Conservation (phyloP, 2,797 vertebrate genomes). For the Myripristis jacobus region DNA sequence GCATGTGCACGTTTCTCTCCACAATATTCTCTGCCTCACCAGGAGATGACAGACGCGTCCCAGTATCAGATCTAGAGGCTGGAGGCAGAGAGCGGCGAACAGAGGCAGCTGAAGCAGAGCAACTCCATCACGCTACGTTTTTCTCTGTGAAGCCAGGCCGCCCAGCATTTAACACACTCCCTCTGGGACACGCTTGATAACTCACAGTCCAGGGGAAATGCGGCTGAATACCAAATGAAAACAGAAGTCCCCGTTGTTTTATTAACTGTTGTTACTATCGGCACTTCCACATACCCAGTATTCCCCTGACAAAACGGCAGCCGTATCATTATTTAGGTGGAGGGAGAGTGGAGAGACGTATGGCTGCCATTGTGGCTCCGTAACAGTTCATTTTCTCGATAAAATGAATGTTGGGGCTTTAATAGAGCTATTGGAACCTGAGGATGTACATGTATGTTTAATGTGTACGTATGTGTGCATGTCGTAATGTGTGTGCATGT, state of each 20-base stretch:
- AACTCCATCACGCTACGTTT: conserved; percentile 71
- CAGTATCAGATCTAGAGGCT: conserved; percentile 56
- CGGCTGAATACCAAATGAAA: conserved; percentile 76
- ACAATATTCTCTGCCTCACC: conserved; percentile 48
- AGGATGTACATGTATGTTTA: conserved; percentile 42
- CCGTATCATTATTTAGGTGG: conserved; percentile 61
- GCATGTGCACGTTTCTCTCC: conserved; percentile 14
- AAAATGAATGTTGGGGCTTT: conserved; percentile 20
- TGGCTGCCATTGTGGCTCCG: conserved; percentile 49
- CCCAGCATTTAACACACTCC: conserved; percentile 75
- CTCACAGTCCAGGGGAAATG: conserved; percentile 66
- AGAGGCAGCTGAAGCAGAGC: conserved; percentile 55
- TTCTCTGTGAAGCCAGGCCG: conserved; percentile 64
- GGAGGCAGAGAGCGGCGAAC: conserved; percentile 28
- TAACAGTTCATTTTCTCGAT: conserved; percentile 58
- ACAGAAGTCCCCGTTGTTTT: conserved; percentile 76
- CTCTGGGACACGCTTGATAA: conserved; percentile 74
- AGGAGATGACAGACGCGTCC: conserved; percentile 67
- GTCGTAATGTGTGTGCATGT: not conserved
- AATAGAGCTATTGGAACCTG: conserved; percentile 37
- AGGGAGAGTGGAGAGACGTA: conserved; percentile 46
- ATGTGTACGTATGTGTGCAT: conserved; percentile 31
- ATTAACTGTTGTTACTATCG: conserved; percentile 76
- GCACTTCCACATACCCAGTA: conserved; percentile 56
- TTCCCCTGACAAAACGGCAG: conserved; percentile 57